Conservation (phyloP, 2,113 vertebrate species). For the Neotoma lepida region DNA sequence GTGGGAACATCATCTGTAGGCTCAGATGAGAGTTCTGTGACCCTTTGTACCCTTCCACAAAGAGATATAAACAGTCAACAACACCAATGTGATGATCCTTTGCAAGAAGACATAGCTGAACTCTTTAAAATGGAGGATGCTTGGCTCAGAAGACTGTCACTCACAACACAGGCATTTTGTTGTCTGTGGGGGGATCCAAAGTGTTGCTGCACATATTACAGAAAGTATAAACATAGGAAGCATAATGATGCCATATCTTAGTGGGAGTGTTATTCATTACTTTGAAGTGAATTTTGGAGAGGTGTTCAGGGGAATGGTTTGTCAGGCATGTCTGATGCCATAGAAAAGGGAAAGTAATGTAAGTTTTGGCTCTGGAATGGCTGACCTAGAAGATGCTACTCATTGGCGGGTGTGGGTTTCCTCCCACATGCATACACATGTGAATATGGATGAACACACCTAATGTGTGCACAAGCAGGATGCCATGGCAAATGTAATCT, state of each 20-base stretch:
- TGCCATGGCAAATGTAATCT: background rate
- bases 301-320: background rate
- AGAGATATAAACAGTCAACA: background rate
- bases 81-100: background rate
- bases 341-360: background rate
- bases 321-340: background rate
- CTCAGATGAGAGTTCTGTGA: background rate
- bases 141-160: background rate
- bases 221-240: conserved; percentile 15
- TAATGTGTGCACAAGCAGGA: background rate
- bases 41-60: background rate
- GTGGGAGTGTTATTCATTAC: background rate
- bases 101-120: background rate
- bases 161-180: background rate
- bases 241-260: background rate
- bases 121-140: background rate
- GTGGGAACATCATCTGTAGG: background rate
- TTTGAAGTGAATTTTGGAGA: background rate
- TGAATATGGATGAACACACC: background rate
- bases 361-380: background rate
- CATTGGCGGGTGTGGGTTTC: background rate
- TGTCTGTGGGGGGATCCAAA: conserved; percentile 54
- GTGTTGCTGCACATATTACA: conserved; percentile 45
- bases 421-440: background rate
- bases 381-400: background rate